phyloP scores from a whole-genome alignment of 2,888 invertebrate species.

The Metellina segmentata region DNA sequence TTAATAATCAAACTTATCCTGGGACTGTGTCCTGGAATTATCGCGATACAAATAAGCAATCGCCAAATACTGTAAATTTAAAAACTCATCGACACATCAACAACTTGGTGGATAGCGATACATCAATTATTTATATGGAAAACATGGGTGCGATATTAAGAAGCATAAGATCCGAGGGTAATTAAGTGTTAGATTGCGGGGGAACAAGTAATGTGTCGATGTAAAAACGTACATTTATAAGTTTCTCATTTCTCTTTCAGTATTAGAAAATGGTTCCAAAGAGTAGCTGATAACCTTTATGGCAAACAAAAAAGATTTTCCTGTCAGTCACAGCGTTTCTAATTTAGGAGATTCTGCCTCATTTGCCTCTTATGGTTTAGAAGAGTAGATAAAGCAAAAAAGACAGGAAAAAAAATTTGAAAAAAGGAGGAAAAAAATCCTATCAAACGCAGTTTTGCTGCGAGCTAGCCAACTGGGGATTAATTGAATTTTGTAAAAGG shows the following conservation, averaged over 20 bases:
- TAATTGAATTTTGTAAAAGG: conserved; percentile 32
- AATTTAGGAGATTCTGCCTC: not conserved
- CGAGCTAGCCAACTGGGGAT: conserved; percentile 35
- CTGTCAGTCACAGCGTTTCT: not conserved
- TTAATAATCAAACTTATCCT: too few species aligned
- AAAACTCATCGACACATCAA: too few species aligned
- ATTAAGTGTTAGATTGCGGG: not conserved
- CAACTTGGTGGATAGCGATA: too few species aligned
- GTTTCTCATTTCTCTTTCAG: not conserved
- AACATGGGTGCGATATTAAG: not conserved
- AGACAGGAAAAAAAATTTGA: not conserved
- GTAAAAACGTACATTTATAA: not conserved
- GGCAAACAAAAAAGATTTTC: not conserved
- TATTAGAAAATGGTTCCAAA: not conserved
- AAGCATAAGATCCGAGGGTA: not conserved
- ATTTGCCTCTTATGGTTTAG: not conserved
- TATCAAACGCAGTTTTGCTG: conserved; percentile 13
- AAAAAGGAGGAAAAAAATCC: not conserved
- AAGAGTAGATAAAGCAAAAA: not conserved
- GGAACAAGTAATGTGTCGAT: not conserved
- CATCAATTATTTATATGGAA: too few species aligned
- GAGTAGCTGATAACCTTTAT: not conserved
- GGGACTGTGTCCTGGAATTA: too few species aligned
- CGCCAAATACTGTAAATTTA: too few species aligned
- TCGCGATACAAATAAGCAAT: too few species aligned